Conservation (phyloP, 2,888 invertebrate species). For the Caenorhabditis afra region DNA sequence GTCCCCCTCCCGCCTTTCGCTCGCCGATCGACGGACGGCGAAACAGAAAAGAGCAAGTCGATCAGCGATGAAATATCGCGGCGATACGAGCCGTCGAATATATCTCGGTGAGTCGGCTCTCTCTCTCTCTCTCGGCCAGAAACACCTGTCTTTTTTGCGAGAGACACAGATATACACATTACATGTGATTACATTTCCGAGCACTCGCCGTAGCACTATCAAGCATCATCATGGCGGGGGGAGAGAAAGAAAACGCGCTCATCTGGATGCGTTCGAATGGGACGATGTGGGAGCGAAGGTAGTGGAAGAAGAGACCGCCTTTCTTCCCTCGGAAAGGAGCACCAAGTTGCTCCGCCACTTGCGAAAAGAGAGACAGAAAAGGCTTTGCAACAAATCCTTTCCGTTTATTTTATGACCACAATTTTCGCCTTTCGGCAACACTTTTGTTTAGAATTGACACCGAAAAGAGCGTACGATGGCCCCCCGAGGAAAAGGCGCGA, state of each 20-base stretch:
- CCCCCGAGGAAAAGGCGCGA: not conserved
- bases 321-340: not conserved
- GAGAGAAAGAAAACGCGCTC: not conserved
- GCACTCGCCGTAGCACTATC: not conserved
- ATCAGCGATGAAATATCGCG: conserved; percentile 49
- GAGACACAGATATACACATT: conserved; percentile 39
- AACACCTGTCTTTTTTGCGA: conserved; percentile 57
- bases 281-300: not conserved
- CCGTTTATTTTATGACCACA: conserved; percentile 22
- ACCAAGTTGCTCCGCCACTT: conserved; percentile 8
- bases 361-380: too few species aligned
- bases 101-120: conserved; percentile 5
- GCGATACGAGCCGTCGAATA: conserved; percentile 42
- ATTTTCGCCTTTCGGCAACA: conserved; percentile 26
- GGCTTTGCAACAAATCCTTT: conserved; percentile 30
- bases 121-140: conserved; percentile 5
- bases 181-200: conserved; percentile 57
- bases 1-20: not conserved
- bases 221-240: conserved; percentile 11
- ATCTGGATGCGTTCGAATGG: conserved; percentile 1
- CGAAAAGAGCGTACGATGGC: not conserved
- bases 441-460: conserved; percentile 23
- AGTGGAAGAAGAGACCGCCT: not conserved
- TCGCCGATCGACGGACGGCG: not conserved
- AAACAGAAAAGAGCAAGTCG: conserved; percentile 27